Percentiles rank a stretch among this genome's conserved stretches.
These are phyloP conservation scores for Daktulosphaira vitifoliae DNA, from an alignment of 1,140 invertebrate species.

Conservation along the genomic window DNA sequence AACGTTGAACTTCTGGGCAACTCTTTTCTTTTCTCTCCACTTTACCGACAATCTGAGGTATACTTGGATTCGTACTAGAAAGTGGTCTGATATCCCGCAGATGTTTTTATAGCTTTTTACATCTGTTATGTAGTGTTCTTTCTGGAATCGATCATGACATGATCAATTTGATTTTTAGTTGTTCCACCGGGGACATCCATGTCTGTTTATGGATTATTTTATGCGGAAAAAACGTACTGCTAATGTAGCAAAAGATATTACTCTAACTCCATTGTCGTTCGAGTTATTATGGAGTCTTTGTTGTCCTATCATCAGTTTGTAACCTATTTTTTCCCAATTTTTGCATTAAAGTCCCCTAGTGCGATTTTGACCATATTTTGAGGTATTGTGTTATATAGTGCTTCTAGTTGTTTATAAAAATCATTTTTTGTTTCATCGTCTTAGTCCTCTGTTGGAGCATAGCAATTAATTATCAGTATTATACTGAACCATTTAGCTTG, in stretches of 20 bases:
- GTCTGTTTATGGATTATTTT: conserved; percentile 38
- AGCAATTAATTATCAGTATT: conserved; percentile 19
- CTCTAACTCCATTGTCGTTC: conserved; percentile 37
- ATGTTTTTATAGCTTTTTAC: conserved; percentile 33
- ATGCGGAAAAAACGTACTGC: conserved; percentile 35
- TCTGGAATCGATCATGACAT: conserved; percentile 35
- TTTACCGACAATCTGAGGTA: conserved; percentile 10
- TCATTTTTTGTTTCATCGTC: background rate
- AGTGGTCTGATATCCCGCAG: conserved; percentile 34
- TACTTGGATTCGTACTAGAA: conserved; percentile 34
- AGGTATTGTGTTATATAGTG: background rate
- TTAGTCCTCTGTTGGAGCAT: background rate
- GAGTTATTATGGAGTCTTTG: conserved; percentile 39
- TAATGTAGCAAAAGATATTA: conserved; percentile 35
- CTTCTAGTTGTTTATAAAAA: conserved; percentile 12
- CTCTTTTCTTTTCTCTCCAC: conserved; percentile 11
- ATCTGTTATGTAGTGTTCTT: conserved; percentile 16
- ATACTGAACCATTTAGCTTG: conserved; percentile 1
- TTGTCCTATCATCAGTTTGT: conserved; percentile 38
- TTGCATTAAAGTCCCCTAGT: conserved; percentile 34
- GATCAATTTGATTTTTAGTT: conserved; percentile 36
- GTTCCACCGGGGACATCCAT: conserved; percentile 35
- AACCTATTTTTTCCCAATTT: conserved; percentile 30
- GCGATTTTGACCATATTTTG: conserved; percentile 5
- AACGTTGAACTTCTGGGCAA: conserved; percentile 1